phyloP scores from a whole-genome alignment of 2,113 vertebrate genomes.

The Semicossyphus pulcher region DNA sequence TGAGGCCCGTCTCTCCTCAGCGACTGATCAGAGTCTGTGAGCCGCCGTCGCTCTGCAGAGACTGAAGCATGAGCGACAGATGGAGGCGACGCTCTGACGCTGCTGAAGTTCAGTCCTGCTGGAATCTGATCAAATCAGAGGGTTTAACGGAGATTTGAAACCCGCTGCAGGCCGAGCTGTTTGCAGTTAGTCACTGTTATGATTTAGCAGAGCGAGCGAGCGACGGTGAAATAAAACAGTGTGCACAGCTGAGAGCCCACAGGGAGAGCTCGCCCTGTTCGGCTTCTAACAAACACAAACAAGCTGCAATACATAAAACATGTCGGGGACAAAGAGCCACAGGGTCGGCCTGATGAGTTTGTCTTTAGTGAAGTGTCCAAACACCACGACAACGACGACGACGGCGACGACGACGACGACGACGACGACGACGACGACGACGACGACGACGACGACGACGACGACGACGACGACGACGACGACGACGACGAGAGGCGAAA shows the following conservation, averaged over 20 bases:
- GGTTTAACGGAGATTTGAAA: conserved; percentile 45
- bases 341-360: too few relatives aligned
- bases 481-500: too few relatives aligned
- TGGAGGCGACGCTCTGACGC: conserved; percentile 6
- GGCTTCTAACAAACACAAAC: background rate
- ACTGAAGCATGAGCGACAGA: conserved; percentile 28
- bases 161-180: conserved; percentile 37
- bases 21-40: background rate
- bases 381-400: too few relatives aligned
- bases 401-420: too few relatives aligned
- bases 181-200: conserved; percentile 38
- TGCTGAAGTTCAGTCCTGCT: conserved; percentile 6
- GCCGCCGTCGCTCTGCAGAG: background rate
- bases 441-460: too few relatives aligned
- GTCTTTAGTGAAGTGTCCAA: too few relatives aligned
- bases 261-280: background rate
- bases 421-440: too few relatives aligned
- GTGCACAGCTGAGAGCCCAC: background rate
- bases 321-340: too few relatives aligned
- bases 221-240: background rate
- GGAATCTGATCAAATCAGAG: conserved; percentile 33
- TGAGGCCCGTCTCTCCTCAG: background rate
- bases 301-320: background rate
- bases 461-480: too few relatives aligned
- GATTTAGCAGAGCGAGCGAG: background rate